Base-by-base conservation (phyloP, 2,888 invertebrate species). In the Polyploca ridens region DNA sequence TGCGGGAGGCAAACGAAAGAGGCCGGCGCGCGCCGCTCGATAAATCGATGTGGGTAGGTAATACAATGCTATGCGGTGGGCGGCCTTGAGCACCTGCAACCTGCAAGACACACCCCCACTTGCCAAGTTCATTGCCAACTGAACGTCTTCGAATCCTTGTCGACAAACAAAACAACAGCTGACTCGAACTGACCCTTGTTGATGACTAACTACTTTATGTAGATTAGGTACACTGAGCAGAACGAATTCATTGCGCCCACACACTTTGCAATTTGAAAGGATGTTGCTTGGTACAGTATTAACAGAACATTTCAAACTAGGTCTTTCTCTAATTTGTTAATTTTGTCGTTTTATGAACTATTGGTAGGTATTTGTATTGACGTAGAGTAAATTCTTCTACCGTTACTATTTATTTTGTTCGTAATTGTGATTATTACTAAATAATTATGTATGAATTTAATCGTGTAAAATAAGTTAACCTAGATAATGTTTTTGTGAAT, bases 1-100 rank as follows among this genome's bases (percentile, higher is more conserved):
- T 70, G 81, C 78, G 82, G 79, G 81, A 74, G 78, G 81, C 66
- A 74, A 69, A 70, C 71, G 63, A 67, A 79, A 80, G 84, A 78
- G 85, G 88, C 76, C 90, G 90, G 92, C 91, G 92, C 90, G 92
- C 91, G 92, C 91, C 91, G 92, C 82, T 93, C 93, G 87, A 93
- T 93, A 93, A 93, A 94, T 93, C 93, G 93, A 93, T 93, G 87
- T 85, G 81, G 77, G 84, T 85, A 87, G 77, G 84, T 85, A 87
- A 88, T 88, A 91, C 87, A 90, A 89, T 88, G 87, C 83, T 86
- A 86, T 89, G 89, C 89, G 89, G 84, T 84, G 33, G 79, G 79
- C 85, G 90, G 87, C 93, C 92, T 93, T 93, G 93, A 81, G 81
- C 74, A 82, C 84, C 73, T 91, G 92, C 93, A 92, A 81, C 78